phyloP scores from a whole-genome alignment of 2,797 vertebrate species.

The Danio jaintianensis region DNA sequence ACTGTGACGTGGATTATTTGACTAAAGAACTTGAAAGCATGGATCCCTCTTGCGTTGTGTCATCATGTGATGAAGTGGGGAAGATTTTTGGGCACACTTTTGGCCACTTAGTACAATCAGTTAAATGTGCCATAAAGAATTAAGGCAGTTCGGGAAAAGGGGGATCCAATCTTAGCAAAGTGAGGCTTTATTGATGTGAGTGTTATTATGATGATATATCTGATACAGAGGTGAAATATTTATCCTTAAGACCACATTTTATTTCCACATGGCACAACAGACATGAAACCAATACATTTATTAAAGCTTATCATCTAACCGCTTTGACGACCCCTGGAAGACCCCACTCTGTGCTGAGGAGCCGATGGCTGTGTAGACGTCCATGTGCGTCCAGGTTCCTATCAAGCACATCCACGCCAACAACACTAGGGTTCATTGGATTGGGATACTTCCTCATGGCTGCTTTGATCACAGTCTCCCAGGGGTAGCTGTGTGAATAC shows the following conservation, averaged over 20 bases:
- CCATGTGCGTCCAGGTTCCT: slow-evolving; percentile 86
- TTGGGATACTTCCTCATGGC: slow-evolving; percentile 99
- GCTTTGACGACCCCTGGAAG: slow-evolving; percentile 91
- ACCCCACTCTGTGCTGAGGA: slow-evolving; percentile 98
- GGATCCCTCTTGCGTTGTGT: no score
- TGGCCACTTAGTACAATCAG: no score
- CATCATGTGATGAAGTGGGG: no score
- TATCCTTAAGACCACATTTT: neutral
- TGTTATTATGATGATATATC: no score
- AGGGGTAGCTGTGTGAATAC: slow-evolving; percentile 86
- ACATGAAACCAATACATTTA: neutral
- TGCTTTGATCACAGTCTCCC: slow-evolving; percentile 96
- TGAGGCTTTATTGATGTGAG: no score
- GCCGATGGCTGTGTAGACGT: slow-evolving; percentile 93
- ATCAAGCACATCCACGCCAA: slow-evolving; percentile 94
- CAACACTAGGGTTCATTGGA: slow-evolving; percentile 96
- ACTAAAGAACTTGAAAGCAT: no score
- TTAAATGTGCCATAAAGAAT: no score
- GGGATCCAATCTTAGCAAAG: no score
- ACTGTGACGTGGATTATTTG: no score
- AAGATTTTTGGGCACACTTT: no score
- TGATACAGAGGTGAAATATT: neutral
- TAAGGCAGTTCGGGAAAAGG: no score
- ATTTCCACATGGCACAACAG: neutral
- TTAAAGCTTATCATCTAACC: slow-evolving; percentile 73